A percentile compares a stretch with the other conserved stretches of the same genome.
phyloP scores from a whole-genome alignment of 2,113 vertebrate species.

The Vulpes vulpes region DNA sequence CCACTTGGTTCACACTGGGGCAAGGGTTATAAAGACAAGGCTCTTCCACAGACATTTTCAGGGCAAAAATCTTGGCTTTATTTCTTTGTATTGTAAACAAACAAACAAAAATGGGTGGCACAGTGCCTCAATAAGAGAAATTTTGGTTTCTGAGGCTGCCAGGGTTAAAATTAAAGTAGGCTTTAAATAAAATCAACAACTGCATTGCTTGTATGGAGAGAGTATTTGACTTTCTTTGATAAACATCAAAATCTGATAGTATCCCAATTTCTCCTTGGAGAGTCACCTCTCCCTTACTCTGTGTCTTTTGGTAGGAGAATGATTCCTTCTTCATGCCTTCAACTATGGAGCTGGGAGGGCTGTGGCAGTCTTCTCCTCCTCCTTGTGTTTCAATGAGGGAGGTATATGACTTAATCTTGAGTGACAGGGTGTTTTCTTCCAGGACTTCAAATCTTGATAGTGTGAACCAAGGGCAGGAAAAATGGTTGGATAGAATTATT shows the following conservation, averaged over 20 bases:
- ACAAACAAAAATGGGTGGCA: not conserved
- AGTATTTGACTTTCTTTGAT: not conserved
- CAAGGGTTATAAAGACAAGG: constrained; percentile 4
- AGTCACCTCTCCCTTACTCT: not conserved
- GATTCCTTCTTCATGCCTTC: not conserved
- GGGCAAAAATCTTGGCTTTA: not conserved
- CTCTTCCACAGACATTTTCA: not conserved
- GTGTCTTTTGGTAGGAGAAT: not conserved
- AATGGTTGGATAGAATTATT: not conserved
- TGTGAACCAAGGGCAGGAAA: not conserved
- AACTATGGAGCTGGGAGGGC: not conserved
- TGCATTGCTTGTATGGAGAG: not conserved
- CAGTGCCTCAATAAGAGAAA: not conserved
- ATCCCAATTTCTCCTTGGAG: not conserved
- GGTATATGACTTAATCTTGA: not conserved
- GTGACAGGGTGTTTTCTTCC: not conserved
- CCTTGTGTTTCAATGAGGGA: not conserved
- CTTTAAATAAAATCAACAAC: constrained; percentile 4
- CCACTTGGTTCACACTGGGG: constrained; percentile 32
- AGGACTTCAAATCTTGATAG: not conserved
- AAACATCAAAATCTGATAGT: not conserved
- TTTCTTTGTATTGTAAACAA: constrained; percentile 17
- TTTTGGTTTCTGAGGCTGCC: not conserved
- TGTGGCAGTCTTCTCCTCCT: rapidly evolving
- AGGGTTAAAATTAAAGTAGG: not conserved